Evolutionary conservation across 2,113 vertebrate genomes (phyloP), one percentile per base, ranked within the genome.

Genomic region (Sorex fumeus): DNA sequence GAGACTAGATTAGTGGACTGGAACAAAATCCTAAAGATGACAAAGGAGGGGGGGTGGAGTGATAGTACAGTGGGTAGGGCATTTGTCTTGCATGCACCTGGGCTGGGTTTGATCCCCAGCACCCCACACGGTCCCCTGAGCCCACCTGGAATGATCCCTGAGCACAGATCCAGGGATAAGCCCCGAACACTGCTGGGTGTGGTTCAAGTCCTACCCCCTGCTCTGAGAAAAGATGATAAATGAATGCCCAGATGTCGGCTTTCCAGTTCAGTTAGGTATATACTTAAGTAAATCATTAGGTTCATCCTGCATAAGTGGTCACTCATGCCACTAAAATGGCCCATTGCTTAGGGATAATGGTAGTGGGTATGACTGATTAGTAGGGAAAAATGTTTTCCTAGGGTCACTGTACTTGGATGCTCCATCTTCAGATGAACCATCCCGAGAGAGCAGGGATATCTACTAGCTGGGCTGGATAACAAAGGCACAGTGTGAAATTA

Each of bases 1-100:
- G 47, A 94, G 72, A 87, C 9, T 34, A 82, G 45, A 3, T 62
- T 89, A 32, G 40, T 81, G 92, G 28, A 94, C 13, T 93, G 43
- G 32, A 90, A 79, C 82, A 34, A 93, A 88, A 93, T 5, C 74
- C 47, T 91, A 93, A 96, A 81, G 23, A 16, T 67, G 90, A 87
- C 53, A 40, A 94, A 34, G 64, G 34, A 21, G 40, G 40, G 40
- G 40, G 40, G 40, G 40, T 40, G 40, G 40, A 40, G 40, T 50
- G 47, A 50, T 50, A 50, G 47, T 50, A 50, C 10, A 12, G 47
- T 13, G 13, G 47, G 47, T 50, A 50, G 47, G 47, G 47, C 47
- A 50, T 50, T 50, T 50, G 47, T 13, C 47, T 50, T 10, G 47
- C 47, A 13, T 50, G 13, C 13, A 13, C 10, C 47, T 50, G 47